A percentile compares a stretch with the other conserved stretches of the same genome.
phyloP scores from a whole-genome alignment of 1,140 invertebrate genomes.

The Papilio glaucus region DNA sequence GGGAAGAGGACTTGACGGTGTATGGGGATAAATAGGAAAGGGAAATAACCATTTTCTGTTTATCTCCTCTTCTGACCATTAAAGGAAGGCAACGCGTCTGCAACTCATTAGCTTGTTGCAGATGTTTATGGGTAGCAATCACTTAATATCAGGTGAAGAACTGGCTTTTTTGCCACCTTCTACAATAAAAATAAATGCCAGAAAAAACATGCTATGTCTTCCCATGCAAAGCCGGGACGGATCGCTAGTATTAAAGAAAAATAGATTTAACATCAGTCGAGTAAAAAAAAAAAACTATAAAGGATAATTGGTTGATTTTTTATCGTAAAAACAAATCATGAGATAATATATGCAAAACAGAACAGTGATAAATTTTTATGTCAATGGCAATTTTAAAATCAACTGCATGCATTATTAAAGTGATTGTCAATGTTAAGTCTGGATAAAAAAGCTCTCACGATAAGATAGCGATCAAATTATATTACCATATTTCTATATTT shows the following conservation, averaged over 20 bases:
- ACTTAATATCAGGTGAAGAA: too few species aligned
- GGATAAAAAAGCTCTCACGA: background rate
- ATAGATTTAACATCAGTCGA: too few species aligned
- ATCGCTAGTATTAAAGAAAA: background rate
- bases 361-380: background rate
- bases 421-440: background rate
- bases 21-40: too few species aligned
- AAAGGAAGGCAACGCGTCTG: too few species aligned
- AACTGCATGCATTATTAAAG: conserved; percentile 2
- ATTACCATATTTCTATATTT: background rate
- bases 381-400: background rate
- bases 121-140: too few species aligned
- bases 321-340: background rate
- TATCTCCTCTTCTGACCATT: too few species aligned
- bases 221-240: background rate
- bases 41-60: too few species aligned
- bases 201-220: too few species aligned
- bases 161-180: too few species aligned
- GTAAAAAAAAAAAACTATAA: background rate
- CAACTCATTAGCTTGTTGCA: too few species aligned
- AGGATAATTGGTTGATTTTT: background rate
- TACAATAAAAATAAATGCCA: too few species aligned
- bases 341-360: background rate
- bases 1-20: too few species aligned
- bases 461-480: background rate